Evolutionary conservation across 2,888 invertebrate genomes (phyloP).

Genomic region (Perithous albicinctus): DNA sequence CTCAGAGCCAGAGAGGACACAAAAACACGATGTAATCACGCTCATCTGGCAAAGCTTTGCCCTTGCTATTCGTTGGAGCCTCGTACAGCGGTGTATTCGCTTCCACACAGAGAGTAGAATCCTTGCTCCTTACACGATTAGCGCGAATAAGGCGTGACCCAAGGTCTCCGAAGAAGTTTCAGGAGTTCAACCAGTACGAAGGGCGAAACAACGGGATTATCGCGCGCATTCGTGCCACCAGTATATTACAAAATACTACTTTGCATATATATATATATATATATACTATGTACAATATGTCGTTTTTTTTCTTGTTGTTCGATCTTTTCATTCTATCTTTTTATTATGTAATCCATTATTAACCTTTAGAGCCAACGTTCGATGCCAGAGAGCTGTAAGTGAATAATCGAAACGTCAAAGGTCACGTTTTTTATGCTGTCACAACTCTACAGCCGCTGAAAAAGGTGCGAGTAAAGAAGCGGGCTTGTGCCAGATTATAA

Average conservation of each 20-base stretch:
- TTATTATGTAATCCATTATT: neutral
- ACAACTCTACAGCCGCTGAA: neutral
- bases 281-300: too few species aligned
- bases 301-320: neutral
- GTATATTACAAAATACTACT: neutral
- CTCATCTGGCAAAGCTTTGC: slow-evolving; percentile 16
- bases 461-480: neutral
- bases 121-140: slow-evolving; percentile 34
- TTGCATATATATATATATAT: neutral
- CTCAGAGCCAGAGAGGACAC: neutral
- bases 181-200: slow-evolving; percentile 15
- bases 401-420: slow-evolving; percentile 32
- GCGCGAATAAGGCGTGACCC: slow-evolving; percentile 44
- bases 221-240: slow-evolving; percentile 27
- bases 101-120: slow-evolving; percentile 36
- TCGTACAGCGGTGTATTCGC: slow-evolving; percentile 1
- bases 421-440: slow-evolving; percentile 5
- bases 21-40: slow-evolving; percentile 22
- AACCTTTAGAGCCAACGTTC: neutral
- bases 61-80: slow-evolving; percentile 14
- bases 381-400: neutral
- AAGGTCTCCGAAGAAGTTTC: slow-evolving; percentile 29
- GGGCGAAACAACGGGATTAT: slow-evolving; percentile 17
- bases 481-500: neutral
- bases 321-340: neutral